Percentiles rank a stretch among this genome's conserved stretches.
phyloP scores from a whole-genome alignment of 2,113 vertebrate species.

The Python bivittatus region DNA sequence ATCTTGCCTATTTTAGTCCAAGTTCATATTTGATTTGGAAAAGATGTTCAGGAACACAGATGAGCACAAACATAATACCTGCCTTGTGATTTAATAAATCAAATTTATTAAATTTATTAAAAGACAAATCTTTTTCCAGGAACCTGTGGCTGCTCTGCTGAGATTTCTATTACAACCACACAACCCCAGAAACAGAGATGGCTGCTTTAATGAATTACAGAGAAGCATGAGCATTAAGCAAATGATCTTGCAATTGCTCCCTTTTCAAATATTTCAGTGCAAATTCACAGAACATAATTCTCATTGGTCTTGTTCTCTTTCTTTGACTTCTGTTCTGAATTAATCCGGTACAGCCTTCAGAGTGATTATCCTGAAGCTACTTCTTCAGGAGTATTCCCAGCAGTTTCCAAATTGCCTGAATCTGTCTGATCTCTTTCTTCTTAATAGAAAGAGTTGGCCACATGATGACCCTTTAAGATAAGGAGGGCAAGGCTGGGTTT shows the following conservation, averaged over 20 bases:
- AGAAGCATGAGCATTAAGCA: background rate
- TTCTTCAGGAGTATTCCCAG: background rate
- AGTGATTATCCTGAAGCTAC: background rate
- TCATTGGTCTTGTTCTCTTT: background rate
- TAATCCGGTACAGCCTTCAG: background rate
- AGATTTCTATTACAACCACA: background rate
- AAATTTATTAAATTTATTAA: too few species aligned
- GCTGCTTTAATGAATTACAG: background rate
- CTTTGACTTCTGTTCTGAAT: background rate
- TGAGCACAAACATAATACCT: background rate
- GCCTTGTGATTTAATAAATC: background rate
- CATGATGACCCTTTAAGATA: background rate
- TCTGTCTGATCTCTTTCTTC: background rate
- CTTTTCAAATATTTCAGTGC: background rate
- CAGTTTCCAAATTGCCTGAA: background rate
- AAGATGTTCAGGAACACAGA: background rate
- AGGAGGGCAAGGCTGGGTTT: background rate
- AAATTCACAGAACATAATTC: background rate
- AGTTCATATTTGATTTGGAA: background rate
- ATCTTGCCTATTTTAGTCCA: background rate
- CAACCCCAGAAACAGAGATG: background rate
- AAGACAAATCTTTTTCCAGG: background rate
- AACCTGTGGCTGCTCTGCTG: background rate
- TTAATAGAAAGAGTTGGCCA: background rate
- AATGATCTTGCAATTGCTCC: background rate